phyloP scores from a whole-genome alignment of 1,140 invertebrate genomes.

The Leptinotarsa texana region DNA sequence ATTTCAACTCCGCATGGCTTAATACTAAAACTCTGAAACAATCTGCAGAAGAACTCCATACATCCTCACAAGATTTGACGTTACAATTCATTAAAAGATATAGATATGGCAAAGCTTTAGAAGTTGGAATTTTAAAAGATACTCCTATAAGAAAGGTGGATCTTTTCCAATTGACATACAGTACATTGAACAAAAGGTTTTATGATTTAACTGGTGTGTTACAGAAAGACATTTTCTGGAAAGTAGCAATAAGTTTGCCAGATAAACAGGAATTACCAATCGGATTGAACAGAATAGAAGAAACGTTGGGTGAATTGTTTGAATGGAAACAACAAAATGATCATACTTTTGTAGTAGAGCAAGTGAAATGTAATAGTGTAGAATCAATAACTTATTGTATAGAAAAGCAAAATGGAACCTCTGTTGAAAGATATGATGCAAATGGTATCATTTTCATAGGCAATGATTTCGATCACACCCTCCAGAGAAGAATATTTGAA shows the following conservation, averaged over 20 bases:
- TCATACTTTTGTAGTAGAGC: slow-evolving; percentile 32
- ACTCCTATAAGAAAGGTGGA: slow-evolving; percentile 55
- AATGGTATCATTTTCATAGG: slow-evolving; percentile 49
- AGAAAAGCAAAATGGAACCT: slow-evolving; percentile 37
- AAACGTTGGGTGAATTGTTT: slow-evolving; percentile 54
- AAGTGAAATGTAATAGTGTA: slow-evolving; percentile 32
- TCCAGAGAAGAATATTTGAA: slow-evolving; percentile 40
- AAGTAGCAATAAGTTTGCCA: slow-evolving; percentile 67
- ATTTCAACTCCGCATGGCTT: slow-evolving; percentile 67
- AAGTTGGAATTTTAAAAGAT: slow-evolving; percentile 53
- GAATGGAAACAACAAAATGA: slow-evolving; percentile 39
- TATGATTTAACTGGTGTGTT: slow-evolving; percentile 58
- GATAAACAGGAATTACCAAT: slow-evolving; percentile 50
- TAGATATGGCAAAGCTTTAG: slow-evolving; percentile 57
- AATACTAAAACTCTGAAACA: slow-evolving; percentile 57
- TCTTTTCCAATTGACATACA: slow-evolving; percentile 58
- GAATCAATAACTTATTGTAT: slow-evolving; percentile 43
- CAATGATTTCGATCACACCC: slow-evolving; percentile 36
- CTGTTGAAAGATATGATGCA: slow-evolving; percentile 36
- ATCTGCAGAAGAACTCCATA: slow-evolving; percentile 59
- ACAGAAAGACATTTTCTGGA: slow-evolving; percentile 67
- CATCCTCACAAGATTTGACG: slow-evolving; percentile 58
- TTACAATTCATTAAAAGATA: slow-evolving; percentile 62
- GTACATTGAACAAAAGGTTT: slow-evolving; percentile 56
- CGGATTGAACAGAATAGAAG: slow-evolving; percentile 44